phyloP scores from a whole-genome alignment of 2,888 invertebrate genomes.

The Drosophila pseudotalamancana region DNA sequence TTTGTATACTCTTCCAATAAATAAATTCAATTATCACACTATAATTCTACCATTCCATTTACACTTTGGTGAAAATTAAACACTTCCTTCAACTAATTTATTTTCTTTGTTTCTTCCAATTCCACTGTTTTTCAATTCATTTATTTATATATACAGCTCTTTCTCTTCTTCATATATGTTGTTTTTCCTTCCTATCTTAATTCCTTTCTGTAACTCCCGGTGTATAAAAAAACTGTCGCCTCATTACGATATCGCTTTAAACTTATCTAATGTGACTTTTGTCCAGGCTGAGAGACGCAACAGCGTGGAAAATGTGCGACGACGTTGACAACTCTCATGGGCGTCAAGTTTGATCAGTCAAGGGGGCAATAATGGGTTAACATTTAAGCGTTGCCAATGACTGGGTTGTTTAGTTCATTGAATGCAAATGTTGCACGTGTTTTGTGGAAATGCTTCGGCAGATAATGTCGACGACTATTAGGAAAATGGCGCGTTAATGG shows the following conservation, averaged over 20 bases:
- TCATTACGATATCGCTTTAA: conserved; percentile 58
- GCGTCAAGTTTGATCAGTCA: conserved; percentile 42
- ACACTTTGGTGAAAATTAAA: too few species aligned
- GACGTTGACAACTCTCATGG: conserved; percentile 37
- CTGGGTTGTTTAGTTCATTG: conserved; percentile 3
- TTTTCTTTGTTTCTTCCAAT: too few species aligned
- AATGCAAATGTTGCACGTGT: conserved; percentile 57
- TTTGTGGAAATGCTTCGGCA: conserved; percentile 28
- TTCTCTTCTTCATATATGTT: too few species aligned
- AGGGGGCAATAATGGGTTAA: conserved; percentile 66
- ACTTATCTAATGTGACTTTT: conserved; percentile 69
- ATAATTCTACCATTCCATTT: too few species aligned
- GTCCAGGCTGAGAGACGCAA: conserved; percentile 28
- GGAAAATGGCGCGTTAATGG: conserved; percentile 48
- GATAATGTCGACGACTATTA: conserved; percentile 68
- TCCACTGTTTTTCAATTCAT: too few species aligned
- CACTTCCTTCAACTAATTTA: too few species aligned
- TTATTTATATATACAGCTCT: too few species aligned
- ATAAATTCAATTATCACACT: too few species aligned
- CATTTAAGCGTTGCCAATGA: conserved; percentile 35
- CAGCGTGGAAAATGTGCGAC: conserved; percentile 63
- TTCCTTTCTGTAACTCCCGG: not conserved
- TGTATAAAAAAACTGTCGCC: conserved; percentile 20
- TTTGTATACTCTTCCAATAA: conserved; percentile 2
- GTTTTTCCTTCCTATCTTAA: too few species aligned